Conservation (phyloP, 2,797 vertebrate species). For the Momotus momota region DNA sequence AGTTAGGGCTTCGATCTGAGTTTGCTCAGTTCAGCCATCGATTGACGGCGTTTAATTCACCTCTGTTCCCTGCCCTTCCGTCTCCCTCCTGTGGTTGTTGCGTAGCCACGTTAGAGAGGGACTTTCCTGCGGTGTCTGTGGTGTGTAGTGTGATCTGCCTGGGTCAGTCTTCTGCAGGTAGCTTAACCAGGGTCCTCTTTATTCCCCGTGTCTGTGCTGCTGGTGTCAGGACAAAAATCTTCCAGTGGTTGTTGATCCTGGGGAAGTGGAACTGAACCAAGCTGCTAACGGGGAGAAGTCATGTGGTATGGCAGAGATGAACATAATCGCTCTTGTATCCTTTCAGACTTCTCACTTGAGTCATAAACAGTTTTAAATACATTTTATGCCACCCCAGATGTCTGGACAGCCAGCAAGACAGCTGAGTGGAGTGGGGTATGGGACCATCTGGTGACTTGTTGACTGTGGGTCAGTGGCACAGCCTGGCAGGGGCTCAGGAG, state of each 20-base stretch:
- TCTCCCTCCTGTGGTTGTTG: not conserved
- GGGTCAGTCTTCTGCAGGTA: not conserved
- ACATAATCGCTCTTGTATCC: not conserved
- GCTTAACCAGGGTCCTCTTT: not conserved
- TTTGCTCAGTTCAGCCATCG: not conserved
- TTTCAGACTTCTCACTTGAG: not conserved
- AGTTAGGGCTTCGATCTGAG: not conserved
- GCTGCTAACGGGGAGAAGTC: not conserved
- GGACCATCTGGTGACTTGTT: not conserved
- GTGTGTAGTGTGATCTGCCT: not conserved
- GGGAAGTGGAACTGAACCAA: not conserved
- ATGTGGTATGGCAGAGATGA: not conserved
- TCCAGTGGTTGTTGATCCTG: not conserved
- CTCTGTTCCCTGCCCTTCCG: not conserved
- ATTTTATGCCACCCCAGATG: not conserved
- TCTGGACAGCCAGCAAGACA: not conserved
- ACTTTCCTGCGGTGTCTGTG: not conserved
- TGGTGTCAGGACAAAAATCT: not conserved
- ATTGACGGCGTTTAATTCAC: fast-evolving
- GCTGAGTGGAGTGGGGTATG: not conserved
- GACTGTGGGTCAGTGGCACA: not conserved
- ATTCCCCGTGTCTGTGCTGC: not conserved
- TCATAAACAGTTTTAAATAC: not conserved
- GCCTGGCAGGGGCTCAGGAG: not conserved
- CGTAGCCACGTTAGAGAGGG: not conserved